These are phyloP conservation scores for Calliopsis andreniformis DNA, from an alignment of 1,140 invertebrate species.

Conservation along the genomic window DNA sequence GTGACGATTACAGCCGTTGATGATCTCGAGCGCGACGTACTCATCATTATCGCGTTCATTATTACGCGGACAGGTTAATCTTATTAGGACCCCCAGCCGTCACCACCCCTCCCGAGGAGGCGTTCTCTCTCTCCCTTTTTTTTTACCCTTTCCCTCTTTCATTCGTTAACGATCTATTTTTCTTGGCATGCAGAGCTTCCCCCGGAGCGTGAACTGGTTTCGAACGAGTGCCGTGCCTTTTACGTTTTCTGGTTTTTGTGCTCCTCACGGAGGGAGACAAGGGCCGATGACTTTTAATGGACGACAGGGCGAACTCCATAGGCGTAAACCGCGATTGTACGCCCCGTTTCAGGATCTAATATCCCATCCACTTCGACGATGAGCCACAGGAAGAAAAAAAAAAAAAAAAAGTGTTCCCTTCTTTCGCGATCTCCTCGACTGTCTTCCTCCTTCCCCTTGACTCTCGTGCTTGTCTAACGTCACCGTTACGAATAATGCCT, in stretches of 20 bases:
- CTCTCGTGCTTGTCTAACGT: too few relatives aligned
- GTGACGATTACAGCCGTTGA: conserved; percentile 7
- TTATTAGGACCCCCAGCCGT: conserved; percentile 35
- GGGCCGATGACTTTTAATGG: conserved; percentile 71
- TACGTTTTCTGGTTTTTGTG: conserved; percentile 73
- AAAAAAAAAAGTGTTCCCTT: neutral
- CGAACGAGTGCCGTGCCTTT: conserved; percentile 70
- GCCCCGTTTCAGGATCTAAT: conserved; percentile 8
- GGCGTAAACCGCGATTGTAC: conserved; percentile 63
- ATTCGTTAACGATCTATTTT: conserved; percentile 66
- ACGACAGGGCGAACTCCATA: conserved; percentile 69
- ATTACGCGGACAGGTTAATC: conserved; percentile 53
- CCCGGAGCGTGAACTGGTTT: conserved; percentile 72
- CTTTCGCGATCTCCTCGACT: too few relatives aligned
- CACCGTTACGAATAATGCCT: too few relatives aligned
- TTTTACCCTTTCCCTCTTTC: neutral
- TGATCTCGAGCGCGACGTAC: conserved; percentile 29
- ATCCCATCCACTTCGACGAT: conserved; percentile 11
- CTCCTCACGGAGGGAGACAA: conserved; percentile 68
- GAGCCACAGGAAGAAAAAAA: neutral
- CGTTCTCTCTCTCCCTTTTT: neutral
- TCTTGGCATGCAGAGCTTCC: conserved; percentile 58
- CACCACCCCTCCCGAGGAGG: neutral
- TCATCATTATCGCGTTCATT: conserved; percentile 49
- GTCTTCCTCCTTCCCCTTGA: too few relatives aligned